Base-by-base conservation (phyloP, 2,888 invertebrate genomes). In the Rhaphigaster nebulosa region DNA sequence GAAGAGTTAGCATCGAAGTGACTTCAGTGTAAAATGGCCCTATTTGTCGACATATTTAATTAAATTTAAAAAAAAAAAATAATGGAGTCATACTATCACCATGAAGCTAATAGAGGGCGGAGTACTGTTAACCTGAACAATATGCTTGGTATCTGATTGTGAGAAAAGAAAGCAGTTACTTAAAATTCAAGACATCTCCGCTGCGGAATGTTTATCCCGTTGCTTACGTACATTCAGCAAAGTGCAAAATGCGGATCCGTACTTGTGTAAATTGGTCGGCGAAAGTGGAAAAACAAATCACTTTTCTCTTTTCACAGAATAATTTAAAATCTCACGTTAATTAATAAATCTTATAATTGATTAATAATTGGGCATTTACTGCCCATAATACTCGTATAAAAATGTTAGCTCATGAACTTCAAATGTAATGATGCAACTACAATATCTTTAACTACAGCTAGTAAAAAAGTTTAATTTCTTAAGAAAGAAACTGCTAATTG, bases 101-200 rank as follows among this genome's bases (percentile, higher is more conserved):
- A 76, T 13, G 38, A 23, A 76, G 20, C 1, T 38, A 76, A 38
- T 23, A 65, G n/a, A 65, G 5, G 65, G 18, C 5, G 1, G 29
- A 38, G 34, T 38, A 76, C 70, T 20, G 70, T 76, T 76, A 76
- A 23, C 38, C 70, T 34, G 70, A 76, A 76, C 70, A 76, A 76
- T 76, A 76, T 38, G 38, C 70, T 26, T 38, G 38, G 70, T 76
- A 76, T 76, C 70, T 38, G n/a, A n/a, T n/a, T n/a, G n/a, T n/a
- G 34, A 76, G 70, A 38, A 76, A 76, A 76, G 70, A 76, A 76
- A 76, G 70, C 70, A 76, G 70, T 76, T 76, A 38, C 70, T 76
- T 76, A 76, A 76, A 76, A 76, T 76, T 76, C 70, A 76, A 13
- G 38, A 20, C 34, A 76, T 76, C 70, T 76, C 70, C 23, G 10